These are phyloP conservation scores for Agelaius tricolor DNA, from an alignment of 2,113 vertebrate genomes.

Conservation along the genomic window DNA sequence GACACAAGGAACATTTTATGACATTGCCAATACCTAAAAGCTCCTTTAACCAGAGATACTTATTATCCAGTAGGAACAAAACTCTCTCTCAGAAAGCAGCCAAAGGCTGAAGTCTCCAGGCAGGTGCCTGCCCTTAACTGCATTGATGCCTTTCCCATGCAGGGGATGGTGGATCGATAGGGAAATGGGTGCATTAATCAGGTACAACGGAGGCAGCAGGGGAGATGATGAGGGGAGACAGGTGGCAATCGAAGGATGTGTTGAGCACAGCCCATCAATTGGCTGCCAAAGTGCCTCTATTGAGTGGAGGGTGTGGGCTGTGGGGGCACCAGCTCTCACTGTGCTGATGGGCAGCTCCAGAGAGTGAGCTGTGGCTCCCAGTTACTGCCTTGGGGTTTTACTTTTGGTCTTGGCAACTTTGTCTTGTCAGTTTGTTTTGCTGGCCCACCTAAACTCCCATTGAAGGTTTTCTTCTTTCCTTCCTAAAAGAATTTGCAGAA, in stretches of 20 bases:
- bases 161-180: slow-evolving; percentile 37
- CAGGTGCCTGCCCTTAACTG: slow-evolving; percentile 23
- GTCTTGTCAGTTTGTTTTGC: background rate
- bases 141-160: slow-evolving; percentile 34
- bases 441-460: background rate
- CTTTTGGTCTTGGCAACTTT: background rate
- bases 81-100: background rate
- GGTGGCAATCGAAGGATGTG: slow-evolving; percentile 34
- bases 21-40: slow-evolving; percentile 17
- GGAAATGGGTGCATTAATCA: slow-evolving; percentile 62
- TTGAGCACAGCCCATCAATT: background rate
- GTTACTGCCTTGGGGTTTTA: background rate
- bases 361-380: background rate
- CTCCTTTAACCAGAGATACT: slow-evolving; percentile 11
- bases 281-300: slow-evolving; percentile 7
- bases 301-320: background rate
- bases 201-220: background rate
- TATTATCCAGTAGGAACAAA: slow-evolving; percentile 19
- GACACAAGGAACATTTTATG: slow-evolving; percentile 7
- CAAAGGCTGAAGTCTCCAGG: background rate
- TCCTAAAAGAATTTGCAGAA: background rate
- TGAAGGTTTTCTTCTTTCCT: background rate
- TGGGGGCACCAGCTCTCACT: background rate
- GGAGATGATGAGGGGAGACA: slow-evolving; percentile 6
- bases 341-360: background rate